Evolutionary conservation across 2,888 invertebrate species (phyloP).

Genomic region (Apodemia hepburni): DNA sequence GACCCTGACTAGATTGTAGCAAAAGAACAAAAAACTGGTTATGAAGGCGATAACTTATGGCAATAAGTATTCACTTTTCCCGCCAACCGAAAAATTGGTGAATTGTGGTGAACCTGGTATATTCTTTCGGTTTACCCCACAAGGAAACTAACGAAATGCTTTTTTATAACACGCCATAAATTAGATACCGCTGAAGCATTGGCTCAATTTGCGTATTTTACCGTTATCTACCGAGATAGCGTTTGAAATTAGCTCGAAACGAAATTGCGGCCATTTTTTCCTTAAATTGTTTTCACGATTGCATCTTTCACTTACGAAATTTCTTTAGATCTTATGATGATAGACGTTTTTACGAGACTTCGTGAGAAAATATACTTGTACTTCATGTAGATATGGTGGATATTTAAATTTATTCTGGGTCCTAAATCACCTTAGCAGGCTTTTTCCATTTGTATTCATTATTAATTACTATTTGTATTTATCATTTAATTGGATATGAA

Average conservation of each 20-base stretch:
- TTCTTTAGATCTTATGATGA: background rate
- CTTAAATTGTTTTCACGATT: conserved; percentile 47
- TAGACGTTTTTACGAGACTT: background rate
- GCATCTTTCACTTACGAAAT: conserved; percentile 37
- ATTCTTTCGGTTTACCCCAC: background rate
- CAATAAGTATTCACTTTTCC: no score
- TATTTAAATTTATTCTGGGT: no score
- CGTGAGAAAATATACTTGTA: background rate
- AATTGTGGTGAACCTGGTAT: background rate
- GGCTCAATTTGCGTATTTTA: conserved; percentile 70
- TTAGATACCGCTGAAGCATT: conserved; percentile 40
- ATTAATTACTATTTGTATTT: no score
- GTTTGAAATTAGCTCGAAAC: conserved; percentile 55
- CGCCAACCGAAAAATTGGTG: background rate
- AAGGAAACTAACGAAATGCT: background rate
- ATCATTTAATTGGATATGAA: no score
- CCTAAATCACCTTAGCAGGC: no score
- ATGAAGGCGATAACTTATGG: no score
- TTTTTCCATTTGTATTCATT: no score
- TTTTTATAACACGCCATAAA: conserved; percentile 52
- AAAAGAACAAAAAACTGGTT: no score
- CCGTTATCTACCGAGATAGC: conserved; percentile 59
- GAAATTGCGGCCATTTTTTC: conserved; percentile 58
- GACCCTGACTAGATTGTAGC: no score
- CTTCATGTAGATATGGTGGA: no score